Evolutionary conservation across 1,140 invertebrate species (phyloP).

Genomic region (Drosophila bipectinata): DNA sequence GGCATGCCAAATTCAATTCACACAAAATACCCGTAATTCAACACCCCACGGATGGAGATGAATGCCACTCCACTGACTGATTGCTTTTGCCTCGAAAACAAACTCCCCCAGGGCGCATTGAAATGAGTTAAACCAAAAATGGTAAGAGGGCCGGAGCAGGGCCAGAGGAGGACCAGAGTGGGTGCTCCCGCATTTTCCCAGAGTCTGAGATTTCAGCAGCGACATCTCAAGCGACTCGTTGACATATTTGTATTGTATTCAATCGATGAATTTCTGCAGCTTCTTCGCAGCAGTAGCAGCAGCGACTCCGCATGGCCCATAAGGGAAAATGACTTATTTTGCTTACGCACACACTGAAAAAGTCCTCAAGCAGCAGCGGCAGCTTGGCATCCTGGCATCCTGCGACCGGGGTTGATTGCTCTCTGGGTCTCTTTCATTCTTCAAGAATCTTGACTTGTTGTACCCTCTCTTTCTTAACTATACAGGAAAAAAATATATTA

Average conservation of each 20-base stretch:
- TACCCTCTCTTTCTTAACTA: conserved; percentile 2
- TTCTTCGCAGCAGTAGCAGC: conserved; percentile 5
- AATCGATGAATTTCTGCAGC: conserved; percentile 79
- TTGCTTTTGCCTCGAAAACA: conserved; percentile 67
- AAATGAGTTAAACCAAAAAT: conserved; percentile 72
- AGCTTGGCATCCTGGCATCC: conserved; percentile 24
- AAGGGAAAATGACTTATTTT: conserved; percentile 82
- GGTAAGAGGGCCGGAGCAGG: neutral
- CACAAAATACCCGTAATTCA: conserved; percentile 82
- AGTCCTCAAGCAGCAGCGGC: conserved; percentile 52
- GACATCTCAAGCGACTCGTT: conserved; percentile 82
- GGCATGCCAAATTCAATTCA: conserved; percentile 79
- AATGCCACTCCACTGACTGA: conserved; percentile 74
- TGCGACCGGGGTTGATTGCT: conserved; percentile 41
- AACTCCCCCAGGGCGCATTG: conserved; percentile 68
- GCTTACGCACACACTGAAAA: conserved; percentile 75
- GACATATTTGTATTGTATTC: conserved; percentile 82
- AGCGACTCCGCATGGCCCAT: conserved; percentile 47
- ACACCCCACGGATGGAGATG: conserved; percentile 66
- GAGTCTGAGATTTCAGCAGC: conserved; percentile 71
- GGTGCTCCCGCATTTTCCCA: conserved; percentile 18
- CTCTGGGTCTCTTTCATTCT: conserved; percentile 20
- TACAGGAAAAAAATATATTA: conserved; percentile 8
- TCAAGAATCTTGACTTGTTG: neutral
- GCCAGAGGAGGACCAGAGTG: conserved; percentile 4